Base-by-base conservation (phyloP, 2,888 invertebrate species). In the Tetanocera ferruginea region DNA sequence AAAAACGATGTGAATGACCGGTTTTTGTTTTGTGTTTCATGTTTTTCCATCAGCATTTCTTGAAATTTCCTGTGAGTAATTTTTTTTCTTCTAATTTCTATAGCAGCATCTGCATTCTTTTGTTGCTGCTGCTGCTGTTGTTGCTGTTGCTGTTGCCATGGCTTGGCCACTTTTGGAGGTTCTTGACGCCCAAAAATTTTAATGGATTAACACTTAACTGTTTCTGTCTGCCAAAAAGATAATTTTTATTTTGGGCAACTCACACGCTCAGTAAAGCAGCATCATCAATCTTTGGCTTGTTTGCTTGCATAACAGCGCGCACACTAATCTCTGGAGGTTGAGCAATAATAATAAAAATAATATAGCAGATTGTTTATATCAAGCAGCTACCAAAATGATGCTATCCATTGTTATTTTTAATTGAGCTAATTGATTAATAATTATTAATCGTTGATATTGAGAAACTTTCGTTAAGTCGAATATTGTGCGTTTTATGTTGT, bases 201-300 rank as follows among this genome's bases (percentile, higher is more conserved):
- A 74, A 74, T 74, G 74, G 64, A 62, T 74, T 74, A 52, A 74
- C 74, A 74, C 74, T 62, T 71, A 49, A 34, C 19, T 55, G 55
- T 74, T 28, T 28, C 31, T 14, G 31, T 60, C 9, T n/a, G 69
- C 49, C 69, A 49, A 3, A 8, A 64, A 25, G 64, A 17, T 14
- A 23, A 17, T 64, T 17, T n/a, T 25, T 11, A 43, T 57, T 34
- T 34, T 43, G 55, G 57, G 23, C 49, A 49, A 57, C 34, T 31
- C 64, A 66, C n/a, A 66, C 57, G 37, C 57, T n/a, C 8, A 34
- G 51, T 43, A 62, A 23, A 43, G 9, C 17, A 19, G 51, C 75
- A 75, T 75, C 75, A 75, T 75, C 67, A 75, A 75, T 75, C 75
- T 34, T 66, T 43, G 55, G 55, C 67, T 75, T 43, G 55, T 75